These are phyloP conservation scores for Pachyuromys duprasi DNA, from an alignment of 2,797 vertebrate species.

Conservation along the genomic window DNA sequence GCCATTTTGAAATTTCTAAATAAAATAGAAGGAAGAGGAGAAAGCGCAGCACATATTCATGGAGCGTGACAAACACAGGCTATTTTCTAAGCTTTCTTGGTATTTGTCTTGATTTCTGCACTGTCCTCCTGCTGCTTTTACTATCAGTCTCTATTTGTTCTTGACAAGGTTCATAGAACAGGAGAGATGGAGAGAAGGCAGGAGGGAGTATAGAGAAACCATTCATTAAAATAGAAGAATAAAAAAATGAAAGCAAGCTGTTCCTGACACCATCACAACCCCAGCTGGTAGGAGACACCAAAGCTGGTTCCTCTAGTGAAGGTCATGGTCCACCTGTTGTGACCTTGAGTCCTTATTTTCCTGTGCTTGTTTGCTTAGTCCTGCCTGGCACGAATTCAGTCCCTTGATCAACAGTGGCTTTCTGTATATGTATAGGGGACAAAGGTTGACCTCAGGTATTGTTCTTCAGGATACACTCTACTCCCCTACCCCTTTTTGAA, in stretches of 20 bases:
- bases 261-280: background rate
- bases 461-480: background rate
- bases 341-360: slow-evolving; percentile 66
- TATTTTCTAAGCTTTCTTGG: slow-evolving; percentile 77
- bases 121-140: slow-evolving; percentile 67
- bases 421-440: background rate
- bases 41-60: slow-evolving; percentile 77
- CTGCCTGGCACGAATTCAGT: background rate
- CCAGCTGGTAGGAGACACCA: background rate
- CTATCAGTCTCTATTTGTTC: slow-evolving; percentile 79
- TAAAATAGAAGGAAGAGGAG: slow-evolving; percentile 72
- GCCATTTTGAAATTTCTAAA: slow-evolving; percentile 75
- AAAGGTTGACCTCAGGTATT: background rate
- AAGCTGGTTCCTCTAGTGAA: background rate
- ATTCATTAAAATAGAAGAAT: slow-evolving; percentile 10
- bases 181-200: slow-evolving; percentile 42
- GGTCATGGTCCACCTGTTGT: slow-evolving; percentile 14
- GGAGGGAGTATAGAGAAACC: slow-evolving; percentile 30
- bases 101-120: slow-evolving; percentile 79
- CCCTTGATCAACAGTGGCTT: background rate
- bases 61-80: slow-evolving; percentile 82
- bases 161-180: slow-evolving; percentile 76
- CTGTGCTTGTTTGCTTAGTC: slow-evolving; percentile 15
- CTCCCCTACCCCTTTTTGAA: background rate
- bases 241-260: background rate